These are phyloP conservation scores for Zonitis immaculata DNA, from an alignment of 2,888 invertebrate genomes.

Conservation along the genomic window DNA sequence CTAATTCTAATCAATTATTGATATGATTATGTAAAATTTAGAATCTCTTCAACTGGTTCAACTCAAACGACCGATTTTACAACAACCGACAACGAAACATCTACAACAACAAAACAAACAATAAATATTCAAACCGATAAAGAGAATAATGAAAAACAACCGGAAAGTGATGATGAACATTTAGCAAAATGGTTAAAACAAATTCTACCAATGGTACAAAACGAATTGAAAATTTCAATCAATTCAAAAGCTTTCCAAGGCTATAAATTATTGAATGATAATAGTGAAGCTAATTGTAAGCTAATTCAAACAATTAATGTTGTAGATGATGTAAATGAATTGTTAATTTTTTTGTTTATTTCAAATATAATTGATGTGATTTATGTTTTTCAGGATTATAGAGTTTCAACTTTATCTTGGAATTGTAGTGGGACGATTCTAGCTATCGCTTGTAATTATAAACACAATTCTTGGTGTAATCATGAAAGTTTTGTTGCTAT, in stretches of 20 bases:
- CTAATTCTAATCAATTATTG: neutral
- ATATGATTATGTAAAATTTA: conserved; percentile 12
- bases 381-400: conserved; percentile 17
- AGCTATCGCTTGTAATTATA: conserved; percentile 40
- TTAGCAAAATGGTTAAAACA: conserved; percentile 50
- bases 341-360: neutral
- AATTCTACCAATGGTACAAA: conserved; percentile 49
- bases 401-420: conserved; percentile 41
- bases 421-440: conserved; percentile 45
- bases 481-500: conserved; percentile 41
- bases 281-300: conserved; percentile 32
- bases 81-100: conserved; percentile 33
- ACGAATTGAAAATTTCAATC: conserved; percentile 46
- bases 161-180: conserved; percentile 46
- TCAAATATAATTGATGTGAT: too few species aligned
- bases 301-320: conserved; percentile 36
- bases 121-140: conserved; percentile 47
- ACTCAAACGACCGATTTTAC: conserved; percentile 40
- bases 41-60: conserved; percentile 33
- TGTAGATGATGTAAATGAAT: conserved; percentile 6
- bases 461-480: conserved; percentile 47
- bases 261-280: conserved; percentile 30
- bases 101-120: conserved; percentile 37
- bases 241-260: conserved; percentile 40
- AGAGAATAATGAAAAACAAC: conserved; percentile 13